Base-by-base conservation (phyloP, 2,113 vertebrate species). In the Scartelaos histophorus region DNA sequence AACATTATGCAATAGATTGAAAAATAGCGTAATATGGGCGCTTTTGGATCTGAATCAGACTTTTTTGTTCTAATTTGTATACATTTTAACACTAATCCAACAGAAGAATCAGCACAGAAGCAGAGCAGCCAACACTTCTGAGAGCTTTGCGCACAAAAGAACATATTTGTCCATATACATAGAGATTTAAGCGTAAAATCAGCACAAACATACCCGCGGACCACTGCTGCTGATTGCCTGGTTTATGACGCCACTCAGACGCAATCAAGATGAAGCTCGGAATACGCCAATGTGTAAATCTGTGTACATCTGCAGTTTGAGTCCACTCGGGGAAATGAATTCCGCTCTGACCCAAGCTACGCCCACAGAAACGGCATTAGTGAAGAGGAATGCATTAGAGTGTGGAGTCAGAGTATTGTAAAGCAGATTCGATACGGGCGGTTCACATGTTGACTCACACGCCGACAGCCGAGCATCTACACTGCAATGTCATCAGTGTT, bases 401-500 rank as follows among this genome's bases (percentile, higher is more conserved):
- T 61, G 76, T 75, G 21, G 16, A 70, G 43, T 43, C 9, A 84
- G 90, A 85, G 72, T 80, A 81, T 86, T 90, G 84, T 82, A 85
- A 65, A 85, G 81, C 86, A 89, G 86, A 92, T 92, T 90, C 85
- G 86, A 89, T 83, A 82, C 89, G 85, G 82, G 82, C 83, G 79
- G 87, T 86, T 90, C 85, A 83, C 86, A 71, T 87, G 87, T 87
- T 81, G 89, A 85, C 83, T 85, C 83, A 81, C 85, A 87, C 73
- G 80, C 76, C 72, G 79, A 74, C 80, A 73, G 78, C 75, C 71
- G 71, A 66, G 53, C 78, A 87, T 82, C 85, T 79, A 85, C 80
- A 81, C 58, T 70, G 79, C 68, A 49, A 64, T 19, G 45, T 76
- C 69, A 49, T 46, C 74, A 75, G 80, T 84, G 85, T 82, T 84